Base-by-base conservation (phyloP, 2,888 invertebrate genomes). In the Clostera curtula region DNA sequence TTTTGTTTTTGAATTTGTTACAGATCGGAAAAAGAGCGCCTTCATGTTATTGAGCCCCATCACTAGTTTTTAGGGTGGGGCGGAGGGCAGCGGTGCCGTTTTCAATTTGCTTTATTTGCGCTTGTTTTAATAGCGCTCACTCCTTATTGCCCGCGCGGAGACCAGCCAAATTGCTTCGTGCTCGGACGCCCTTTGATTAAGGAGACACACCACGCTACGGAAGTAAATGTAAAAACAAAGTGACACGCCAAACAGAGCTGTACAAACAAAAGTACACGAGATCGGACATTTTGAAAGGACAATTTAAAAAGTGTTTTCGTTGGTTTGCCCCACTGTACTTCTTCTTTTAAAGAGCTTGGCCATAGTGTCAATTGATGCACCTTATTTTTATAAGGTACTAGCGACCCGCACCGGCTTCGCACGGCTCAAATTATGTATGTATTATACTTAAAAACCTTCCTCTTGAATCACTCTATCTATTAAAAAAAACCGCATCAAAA, bases 71-170 rank as follows among this genome's bases (percentile, higher is more conserved):
- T 10, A 6, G 15, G 23, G 23, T 15, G 23, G 23, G 43, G 45
- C 43, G 52, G 50, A 62, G 62, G 57, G 65, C 51, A 55, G 48
- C 59, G 67, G 72, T 72, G 63, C 69, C 75, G 67, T 76, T 80
- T 82, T 82, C 80, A 82, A 82, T 82, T 80, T 80, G 75, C 73
- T 79, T 76, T 82, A 79, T 82, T 82, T 82, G 77, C 71, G 69
- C 75, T 75, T 79, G 82, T 80, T 82, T 83, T 80, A 82, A 82
- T 82, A 79, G 82, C 73, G 70, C 67, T 68, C 70, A 66, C 67
- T 76, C 66, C 75, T 80, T 80, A 79, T 82, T 80, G 77, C 70
- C 63, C 58, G 64, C 62, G 61, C 65, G 66, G 69, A 62, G 69
- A 66, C 61, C 69, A 66, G 57, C 75, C 76, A 77, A 80, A 82